phyloP scores from a whole-genome alignment of 1,140 invertebrate genomes.

The Leptinotarsa lineolata region DNA sequence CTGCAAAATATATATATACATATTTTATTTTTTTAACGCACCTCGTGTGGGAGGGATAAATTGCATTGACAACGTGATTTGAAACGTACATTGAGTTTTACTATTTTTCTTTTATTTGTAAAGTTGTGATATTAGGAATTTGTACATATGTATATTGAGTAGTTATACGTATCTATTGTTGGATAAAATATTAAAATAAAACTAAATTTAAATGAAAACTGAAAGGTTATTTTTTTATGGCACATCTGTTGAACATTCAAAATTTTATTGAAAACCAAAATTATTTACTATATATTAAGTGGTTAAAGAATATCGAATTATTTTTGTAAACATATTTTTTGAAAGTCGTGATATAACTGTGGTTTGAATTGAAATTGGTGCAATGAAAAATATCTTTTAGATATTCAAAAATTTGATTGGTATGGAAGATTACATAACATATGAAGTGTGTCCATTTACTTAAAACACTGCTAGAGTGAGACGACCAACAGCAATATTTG shows the following conservation, averaged over 20 bases:
- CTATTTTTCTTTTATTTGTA: conserved; percentile 15
- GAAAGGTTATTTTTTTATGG: conserved; percentile 30
- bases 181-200: conserved; percentile 19
- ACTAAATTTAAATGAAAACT: conserved; percentile 9
- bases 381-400: background rate
- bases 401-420: too few relatives aligned
- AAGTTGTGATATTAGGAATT: conserved; percentile 22
- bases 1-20: conserved; percentile 14
- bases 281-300: background rate
- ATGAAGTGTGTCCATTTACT: too few relatives aligned
- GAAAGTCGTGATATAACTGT: background rate
- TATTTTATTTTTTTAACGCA: conserved; percentile 14
- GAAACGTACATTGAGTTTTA: conserved; percentile 21
- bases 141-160: conserved; percentile 26
- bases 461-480: too few relatives aligned
- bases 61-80: background rate
- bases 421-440: too few relatives aligned
- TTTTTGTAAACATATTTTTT: background rate
- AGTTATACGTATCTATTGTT: conserved; percentile 21
- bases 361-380: background rate
- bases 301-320: background rate
- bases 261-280: conserved; percentile 1
- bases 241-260: conserved; percentile 6
- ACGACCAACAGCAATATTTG: too few relatives aligned
- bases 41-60: conserved; percentile 7